A percentile compares a stretch with the other conserved stretches of the same genome.
phyloP scores from a whole-genome alignment of 2,113 vertebrate genomes.

The Nesoenas mayeri region DNA sequence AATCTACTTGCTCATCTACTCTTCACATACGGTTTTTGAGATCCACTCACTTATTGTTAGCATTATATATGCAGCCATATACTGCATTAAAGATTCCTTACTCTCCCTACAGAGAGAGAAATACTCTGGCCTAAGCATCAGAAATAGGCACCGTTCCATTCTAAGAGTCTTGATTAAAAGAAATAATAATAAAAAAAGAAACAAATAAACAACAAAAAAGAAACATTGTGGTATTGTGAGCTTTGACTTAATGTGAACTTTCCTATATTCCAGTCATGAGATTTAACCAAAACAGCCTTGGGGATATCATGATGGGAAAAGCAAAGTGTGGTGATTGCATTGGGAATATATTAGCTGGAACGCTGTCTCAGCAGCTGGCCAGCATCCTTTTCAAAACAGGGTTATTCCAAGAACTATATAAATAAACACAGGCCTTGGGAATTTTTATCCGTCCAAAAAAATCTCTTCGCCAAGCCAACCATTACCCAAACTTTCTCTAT shows the following conservation, averaged over 20 bases:
- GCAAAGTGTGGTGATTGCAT: slow-evolving; percentile 59
- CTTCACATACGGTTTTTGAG: not conserved
- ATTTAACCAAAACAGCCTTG: slow-evolving; percentile 64
- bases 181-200: not conserved
- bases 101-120: not conserved
- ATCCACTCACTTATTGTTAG: not conserved
- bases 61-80: not conserved
- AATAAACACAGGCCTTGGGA: slow-evolving; percentile 86
- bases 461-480: slow-evolving; percentile 45
- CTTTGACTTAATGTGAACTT: slow-evolving; percentile 60
- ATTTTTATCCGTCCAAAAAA: slow-evolving; percentile 74
- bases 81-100: not conserved
- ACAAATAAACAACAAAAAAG: not conserved
- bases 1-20: not conserved
- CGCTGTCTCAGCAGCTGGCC: slow-evolving; percentile 73
- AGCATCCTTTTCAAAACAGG: slow-evolving; percentile 69
- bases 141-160: not conserved
- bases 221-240: slow-evolving; percentile 26
- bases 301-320: slow-evolving; percentile 69
- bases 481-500: slow-evolving; percentile 63
- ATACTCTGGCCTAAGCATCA: not conserved
- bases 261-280: slow-evolving; percentile 69
- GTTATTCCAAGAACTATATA: slow-evolving; percentile 81
- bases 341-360: slow-evolving; percentile 72
- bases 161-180: not conserved